Evolutionary conservation across 2,888 invertebrate species (phyloP).

Genomic region (Platypus cylindrus): DNA sequence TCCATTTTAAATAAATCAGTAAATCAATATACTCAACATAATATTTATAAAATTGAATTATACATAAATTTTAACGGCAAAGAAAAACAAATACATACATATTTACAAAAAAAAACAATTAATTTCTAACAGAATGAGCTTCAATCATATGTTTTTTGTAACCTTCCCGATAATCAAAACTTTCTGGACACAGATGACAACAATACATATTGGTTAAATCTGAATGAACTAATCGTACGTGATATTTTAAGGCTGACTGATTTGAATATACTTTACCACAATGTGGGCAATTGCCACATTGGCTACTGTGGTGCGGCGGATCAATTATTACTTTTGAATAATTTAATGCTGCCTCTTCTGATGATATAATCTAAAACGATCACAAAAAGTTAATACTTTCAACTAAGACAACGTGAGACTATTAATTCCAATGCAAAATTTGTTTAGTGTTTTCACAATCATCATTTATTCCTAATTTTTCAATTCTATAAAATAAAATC

Average conservation of each 20-base stretch:
- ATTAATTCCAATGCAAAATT: too few relatives aligned
- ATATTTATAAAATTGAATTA: conserved; percentile 16
- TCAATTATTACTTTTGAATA: conserved; percentile 16
- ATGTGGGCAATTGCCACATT: conserved; percentile 53
- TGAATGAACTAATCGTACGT: conserved; percentile 52
- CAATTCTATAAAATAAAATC: not conserved
- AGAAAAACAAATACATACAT: conserved; percentile 8
- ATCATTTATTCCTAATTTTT: not conserved
- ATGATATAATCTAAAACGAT: conserved; percentile 13
- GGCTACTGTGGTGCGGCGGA: conserved; percentile 32
- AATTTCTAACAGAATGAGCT: conserved; percentile 51
- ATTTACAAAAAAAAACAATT: conserved; percentile 17
- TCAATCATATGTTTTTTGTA: conserved; percentile 59
- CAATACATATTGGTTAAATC: conserved; percentile 54
- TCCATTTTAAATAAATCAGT: too few relatives aligned
- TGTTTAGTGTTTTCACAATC: not conserved
- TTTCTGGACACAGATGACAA: conserved; percentile 55
- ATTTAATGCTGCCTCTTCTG: conserved; percentile 19
- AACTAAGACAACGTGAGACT: not conserved
- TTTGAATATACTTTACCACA: conserved; percentile 57
- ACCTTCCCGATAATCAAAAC: conserved; percentile 54
- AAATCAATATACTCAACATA: too few relatives aligned
- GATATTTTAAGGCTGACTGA: conserved; percentile 49
- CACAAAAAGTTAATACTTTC: not conserved
- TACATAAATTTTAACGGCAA: conserved; percentile 17